These are phyloP conservation scores for Mus spicilegus DNA, from an alignment of 2,113 vertebrate species.

Conservation along the genomic window DNA sequence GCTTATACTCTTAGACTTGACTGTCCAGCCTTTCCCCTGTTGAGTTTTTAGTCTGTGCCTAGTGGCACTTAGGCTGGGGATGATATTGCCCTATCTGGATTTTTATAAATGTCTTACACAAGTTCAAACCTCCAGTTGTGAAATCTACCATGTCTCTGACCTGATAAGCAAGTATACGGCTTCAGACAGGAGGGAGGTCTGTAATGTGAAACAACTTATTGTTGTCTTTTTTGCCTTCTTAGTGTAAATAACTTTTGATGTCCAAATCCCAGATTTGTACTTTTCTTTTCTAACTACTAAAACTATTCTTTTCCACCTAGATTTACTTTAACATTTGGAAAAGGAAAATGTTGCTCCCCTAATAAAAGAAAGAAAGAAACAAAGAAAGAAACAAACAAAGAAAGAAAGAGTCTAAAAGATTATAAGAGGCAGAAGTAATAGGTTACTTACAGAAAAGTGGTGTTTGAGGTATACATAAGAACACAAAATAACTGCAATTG, in stretches of 20 bases:
- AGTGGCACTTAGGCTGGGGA: slow-evolving; percentile 78
- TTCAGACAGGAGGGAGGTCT: slow-evolving; percentile 82
- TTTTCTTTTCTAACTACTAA: slow-evolving; percentile 97
- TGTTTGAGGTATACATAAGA: neutral
- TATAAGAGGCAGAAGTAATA: neutral
- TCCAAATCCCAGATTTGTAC: slow-evolving; percentile 93
- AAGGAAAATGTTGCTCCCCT: slow-evolving; percentile 96
- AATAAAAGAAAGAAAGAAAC: no score
- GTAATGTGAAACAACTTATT: slow-evolving; percentile 86
- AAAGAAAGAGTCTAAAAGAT: neutral
- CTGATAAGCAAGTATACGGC: slow-evolving; percentile 81
- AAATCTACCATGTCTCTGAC: slow-evolving; percentile 86
- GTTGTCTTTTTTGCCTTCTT: slow-evolving; percentile 86
- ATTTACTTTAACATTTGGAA: slow-evolving; percentile 96
- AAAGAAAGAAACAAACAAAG: no score
- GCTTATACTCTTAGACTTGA: slow-evolving; percentile 76
- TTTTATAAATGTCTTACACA: slow-evolving; percentile 86
- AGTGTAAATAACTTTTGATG: slow-evolving; percentile 96
- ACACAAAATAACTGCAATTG: neutral
- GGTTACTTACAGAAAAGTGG: rapidly evolving
- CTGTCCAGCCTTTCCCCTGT: slow-evolving; percentile 70
- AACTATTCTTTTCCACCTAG: slow-evolving; percentile 89
- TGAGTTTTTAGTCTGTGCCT: slow-evolving; percentile 88
- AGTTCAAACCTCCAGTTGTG: slow-evolving; percentile 87
- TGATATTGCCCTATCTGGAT: slow-evolving; percentile 84